Conservation (phyloP, 2,113 vertebrate species). For the Himantopus leucocephalus region DNA sequence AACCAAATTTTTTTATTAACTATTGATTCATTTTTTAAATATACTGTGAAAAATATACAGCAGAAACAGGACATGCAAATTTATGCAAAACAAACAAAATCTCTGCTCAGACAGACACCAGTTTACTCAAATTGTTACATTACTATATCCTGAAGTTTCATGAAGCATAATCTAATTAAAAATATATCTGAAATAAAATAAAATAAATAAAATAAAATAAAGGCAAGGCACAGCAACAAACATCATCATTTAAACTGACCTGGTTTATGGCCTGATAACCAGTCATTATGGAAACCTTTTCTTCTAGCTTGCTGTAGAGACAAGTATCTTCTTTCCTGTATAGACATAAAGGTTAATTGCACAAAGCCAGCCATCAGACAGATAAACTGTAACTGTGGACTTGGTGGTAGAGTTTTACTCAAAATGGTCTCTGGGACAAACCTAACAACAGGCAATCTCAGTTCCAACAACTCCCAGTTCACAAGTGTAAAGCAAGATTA, state of each 20-base stretch:
- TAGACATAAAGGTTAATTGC: not conserved
- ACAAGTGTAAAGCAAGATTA: not conserved
- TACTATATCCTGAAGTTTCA: not conserved
- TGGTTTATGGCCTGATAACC: constrained; percentile 79
- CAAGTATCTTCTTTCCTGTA: constrained; percentile 88
- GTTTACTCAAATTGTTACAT: not conserved
- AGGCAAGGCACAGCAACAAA: not conserved
- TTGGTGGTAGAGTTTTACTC: not conserved
- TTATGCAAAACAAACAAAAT: not conserved
- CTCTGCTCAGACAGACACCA: not conserved
- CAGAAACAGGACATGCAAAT: not conserved
- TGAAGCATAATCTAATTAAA: not conserved
- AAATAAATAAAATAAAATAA: not conserved
- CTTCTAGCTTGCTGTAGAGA: constrained; percentile 84
- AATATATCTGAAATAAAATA: not conserved
- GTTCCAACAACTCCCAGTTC: not conserved
- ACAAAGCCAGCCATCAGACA: not conserved
- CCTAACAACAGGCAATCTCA: not conserved
- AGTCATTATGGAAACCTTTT: constrained; percentile 82
- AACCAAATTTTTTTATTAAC: not conserved
- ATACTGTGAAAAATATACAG: not conserved
- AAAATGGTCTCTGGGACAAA: not conserved
- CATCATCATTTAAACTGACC: constrained; percentile 67
- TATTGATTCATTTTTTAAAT: not conserved
- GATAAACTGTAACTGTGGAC: not conserved